phyloP scores from a whole-genome alignment of 2,113 vertebrate genomes.

The Saiga tatarica region DNA sequence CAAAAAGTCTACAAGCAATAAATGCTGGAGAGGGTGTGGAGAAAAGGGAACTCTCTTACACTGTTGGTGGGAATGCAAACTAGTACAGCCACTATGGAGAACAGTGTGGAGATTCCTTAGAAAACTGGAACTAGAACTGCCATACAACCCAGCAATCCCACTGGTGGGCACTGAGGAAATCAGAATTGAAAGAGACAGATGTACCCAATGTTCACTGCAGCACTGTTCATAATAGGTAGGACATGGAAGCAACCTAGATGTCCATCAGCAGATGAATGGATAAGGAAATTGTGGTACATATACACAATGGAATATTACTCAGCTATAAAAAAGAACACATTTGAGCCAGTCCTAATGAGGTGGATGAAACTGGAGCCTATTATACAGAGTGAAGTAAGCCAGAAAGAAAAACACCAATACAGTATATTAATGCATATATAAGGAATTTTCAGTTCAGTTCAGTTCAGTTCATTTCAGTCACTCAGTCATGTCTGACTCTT shows the following conservation, averaged over 20 bases:
- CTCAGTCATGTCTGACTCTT: no score
- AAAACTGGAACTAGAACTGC: neutral
- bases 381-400: neutral
- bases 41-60: neutral
- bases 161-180: accelerated
- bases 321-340: neutral
- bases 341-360: neutral
- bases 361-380: neutral
- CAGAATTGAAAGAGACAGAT: neutral
- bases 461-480: no score
- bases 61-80: neutral
- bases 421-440: neutral
- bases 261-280: accelerated
- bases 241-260: neutral
- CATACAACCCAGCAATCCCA: accelerated
- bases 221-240: accelerated
- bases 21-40: neutral
- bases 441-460: neutral
- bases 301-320: neutral
- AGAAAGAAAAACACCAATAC: neutral
- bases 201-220: accelerated
- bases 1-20: neutral
- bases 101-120: neutral
- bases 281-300: neutral
- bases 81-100: neutral